Evolutionary conservation across 2,888 invertebrate genomes (phyloP), one percentile per base, ranked within the genome.

Genomic region (Formica aserva): DNA sequence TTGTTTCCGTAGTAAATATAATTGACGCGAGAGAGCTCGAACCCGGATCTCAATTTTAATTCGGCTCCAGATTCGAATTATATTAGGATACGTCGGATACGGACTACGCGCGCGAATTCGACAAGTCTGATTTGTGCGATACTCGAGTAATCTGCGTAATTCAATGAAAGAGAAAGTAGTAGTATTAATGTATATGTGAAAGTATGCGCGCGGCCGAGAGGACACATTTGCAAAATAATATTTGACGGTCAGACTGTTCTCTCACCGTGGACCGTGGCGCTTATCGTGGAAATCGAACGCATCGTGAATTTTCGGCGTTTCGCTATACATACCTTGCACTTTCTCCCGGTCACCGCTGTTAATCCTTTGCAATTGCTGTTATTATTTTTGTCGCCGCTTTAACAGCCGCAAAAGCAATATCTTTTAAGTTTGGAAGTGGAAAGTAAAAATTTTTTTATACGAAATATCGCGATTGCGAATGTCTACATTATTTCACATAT

Each of bases 161-260:
- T 80, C 78, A 72, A 72, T 60, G 74, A 72, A 60, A 9, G 75
- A 80, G 78, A 80, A 80, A 80, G 78, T 80, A 45, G 74, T 80
- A 72, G 41, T 60, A 72, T 72, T 80, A 80, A 80, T 72, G 75
- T 80, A 80, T 62, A 80, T 45, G 75, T 80, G 78, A 80, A 80
- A 80, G 78, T 74, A 45, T 60, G 60, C 32, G 57, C 41, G 45
- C 45, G 60, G n/a, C n/a, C 71, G n/a, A 32, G n/a, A 22, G 57
- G 41, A 71, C 55, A 74, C 74, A 57, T 71, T 72, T 60, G 45
- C 60, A 80, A 72, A 62, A 62, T 69, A 72, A 78, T 72, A 72
- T 80, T 80, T 80, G 74, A 35, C 35, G 48, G 35, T 57, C 22
- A 3, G 52, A 22, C 45, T 22, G 32, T 67, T 32, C 32, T 32